Evolutionary conservation across 2,113 vertebrate species (phyloP).

Genomic region (Phylloscopus trochilus): DNA sequence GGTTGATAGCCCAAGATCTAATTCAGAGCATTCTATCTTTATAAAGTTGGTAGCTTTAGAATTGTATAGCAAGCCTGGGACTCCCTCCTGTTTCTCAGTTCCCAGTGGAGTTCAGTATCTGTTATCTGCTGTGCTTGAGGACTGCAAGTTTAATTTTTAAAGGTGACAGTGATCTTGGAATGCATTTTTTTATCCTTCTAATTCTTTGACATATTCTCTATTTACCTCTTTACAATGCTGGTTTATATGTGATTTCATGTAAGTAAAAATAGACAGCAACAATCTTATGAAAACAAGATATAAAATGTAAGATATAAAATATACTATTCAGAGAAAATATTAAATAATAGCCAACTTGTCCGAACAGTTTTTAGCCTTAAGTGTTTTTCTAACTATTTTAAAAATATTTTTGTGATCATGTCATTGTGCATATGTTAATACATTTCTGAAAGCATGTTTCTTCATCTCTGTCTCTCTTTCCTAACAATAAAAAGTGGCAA

Average conservation of each 20-base stretch:
- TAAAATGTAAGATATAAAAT: background rate
- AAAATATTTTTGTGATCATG: background rate
- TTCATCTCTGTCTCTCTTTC: background rate
- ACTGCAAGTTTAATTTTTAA: background rate
- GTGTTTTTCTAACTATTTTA: background rate
- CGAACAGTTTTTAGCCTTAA: background rate
- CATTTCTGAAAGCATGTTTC: background rate
- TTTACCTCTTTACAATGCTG: background rate
- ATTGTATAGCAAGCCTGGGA: background rate
- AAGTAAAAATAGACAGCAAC: background rate
- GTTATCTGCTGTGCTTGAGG: background rate
- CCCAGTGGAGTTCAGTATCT: background rate
- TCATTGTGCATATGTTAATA: background rate
- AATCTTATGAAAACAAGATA: background rate
- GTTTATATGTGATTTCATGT: background rate
- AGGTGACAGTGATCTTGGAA: background rate
- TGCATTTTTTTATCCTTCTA: background rate
- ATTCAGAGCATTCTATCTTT: background rate
- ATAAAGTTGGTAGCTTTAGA: background rate
- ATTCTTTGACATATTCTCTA: background rate
- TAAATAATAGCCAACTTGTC: background rate
- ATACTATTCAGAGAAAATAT: background rate
- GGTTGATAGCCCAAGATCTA: background rate
- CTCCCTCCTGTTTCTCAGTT: background rate
- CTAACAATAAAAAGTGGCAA: background rate